Evolutionary conservation across 2,113 vertebrate genomes (phyloP), one percentile per base, ranked within the genome.

Genomic region (Scortum barcoo): DNA sequence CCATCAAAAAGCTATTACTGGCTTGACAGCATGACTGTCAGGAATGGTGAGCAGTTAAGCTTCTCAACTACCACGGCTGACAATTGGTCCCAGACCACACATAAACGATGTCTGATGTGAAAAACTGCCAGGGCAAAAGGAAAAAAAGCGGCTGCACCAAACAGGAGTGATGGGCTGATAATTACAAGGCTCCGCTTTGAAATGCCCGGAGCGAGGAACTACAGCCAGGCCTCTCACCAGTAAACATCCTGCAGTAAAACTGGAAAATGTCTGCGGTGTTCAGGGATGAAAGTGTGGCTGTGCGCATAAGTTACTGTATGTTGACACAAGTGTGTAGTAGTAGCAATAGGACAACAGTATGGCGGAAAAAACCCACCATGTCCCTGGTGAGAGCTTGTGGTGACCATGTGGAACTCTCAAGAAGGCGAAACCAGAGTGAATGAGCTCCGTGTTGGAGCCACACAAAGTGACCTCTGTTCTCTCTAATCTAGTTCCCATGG

Each of bases 221-320:
- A 58, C 46, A 80, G 56, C 22, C 70, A 61, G 80, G 20, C 77
- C 76, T 84, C 86, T 58, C 78, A 51, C 79, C 86, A 72, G 91
- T 86, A 89, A 92, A 94, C 90, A 92, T 93, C 91, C 91, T 92
- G 92, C 91, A 82, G 90, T 91, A 90, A 92, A 91, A 79, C 53
- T 88, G 77, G 83, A 85, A 93, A 88, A 85, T 81, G 56, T 88
- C 78, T 73, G 60, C 79, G 78, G 80, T 77, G 78, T 71, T 78
- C 38, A 61, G 65, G 57, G 38, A 88, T 73, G 30, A 87, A 80
- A 83, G 62, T 58, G 65, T 48, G 33, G 26, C 14, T 68, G 70
- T 79, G 76, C 76, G 62, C 14, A 22, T 26, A 51, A 48, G 20
- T 24, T 75, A 40, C 74, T 58, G 33, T 61, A 42, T 61, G 71